Conservation (phyloP, 2,888 invertebrate genomes). For the Epirrita christyi region DNA sequence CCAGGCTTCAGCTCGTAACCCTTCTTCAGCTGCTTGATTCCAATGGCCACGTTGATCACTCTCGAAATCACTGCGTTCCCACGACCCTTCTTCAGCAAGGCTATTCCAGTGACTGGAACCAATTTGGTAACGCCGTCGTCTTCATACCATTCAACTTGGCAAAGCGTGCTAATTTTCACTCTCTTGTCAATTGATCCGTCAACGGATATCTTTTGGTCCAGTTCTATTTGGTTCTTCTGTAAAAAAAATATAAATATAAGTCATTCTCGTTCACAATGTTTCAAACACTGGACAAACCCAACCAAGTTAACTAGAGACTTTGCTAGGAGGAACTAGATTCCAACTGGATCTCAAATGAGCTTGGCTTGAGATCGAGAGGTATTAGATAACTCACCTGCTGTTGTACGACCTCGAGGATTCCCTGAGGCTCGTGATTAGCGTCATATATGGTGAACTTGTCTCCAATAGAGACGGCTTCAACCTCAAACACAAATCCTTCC, state of each 20-base stretch:
- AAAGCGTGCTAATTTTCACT: constrained; percentile 85
- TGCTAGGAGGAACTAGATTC: not conserved
- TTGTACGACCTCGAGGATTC: constrained; percentile 87
- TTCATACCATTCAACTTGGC: constrained; percentile 89
- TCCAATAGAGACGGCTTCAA: constrained; percentile 87
- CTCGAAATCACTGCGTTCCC: constrained; percentile 81
- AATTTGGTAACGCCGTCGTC: constrained; percentile 85
- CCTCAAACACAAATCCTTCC: constrained; percentile 89
- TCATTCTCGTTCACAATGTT: not conserved
- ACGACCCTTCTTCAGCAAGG: constrained; percentile 81
- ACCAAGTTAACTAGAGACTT: not conserved
- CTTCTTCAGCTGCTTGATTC: constrained; percentile 79
- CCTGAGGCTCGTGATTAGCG: constrained; percentile 87
- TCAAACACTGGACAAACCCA: not conserved
- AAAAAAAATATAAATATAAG: constrained; percentile 33
- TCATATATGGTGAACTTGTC: constrained; percentile 90
- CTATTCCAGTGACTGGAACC: constrained; percentile 85
- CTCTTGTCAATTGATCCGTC: constrained; percentile 85
- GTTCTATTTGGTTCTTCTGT: constrained; percentile 78
- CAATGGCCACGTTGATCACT: constrained; percentile 85
- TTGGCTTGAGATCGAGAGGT: not conserved
- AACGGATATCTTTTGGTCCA: constrained; percentile 72
- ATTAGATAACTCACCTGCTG: constrained; percentile 81
- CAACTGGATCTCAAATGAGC: not conserved
- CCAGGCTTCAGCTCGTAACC: constrained; percentile 87